phyloP scores from a whole-genome alignment of 2,888 invertebrate species.

The Zhengitettix transpicula region DNA sequence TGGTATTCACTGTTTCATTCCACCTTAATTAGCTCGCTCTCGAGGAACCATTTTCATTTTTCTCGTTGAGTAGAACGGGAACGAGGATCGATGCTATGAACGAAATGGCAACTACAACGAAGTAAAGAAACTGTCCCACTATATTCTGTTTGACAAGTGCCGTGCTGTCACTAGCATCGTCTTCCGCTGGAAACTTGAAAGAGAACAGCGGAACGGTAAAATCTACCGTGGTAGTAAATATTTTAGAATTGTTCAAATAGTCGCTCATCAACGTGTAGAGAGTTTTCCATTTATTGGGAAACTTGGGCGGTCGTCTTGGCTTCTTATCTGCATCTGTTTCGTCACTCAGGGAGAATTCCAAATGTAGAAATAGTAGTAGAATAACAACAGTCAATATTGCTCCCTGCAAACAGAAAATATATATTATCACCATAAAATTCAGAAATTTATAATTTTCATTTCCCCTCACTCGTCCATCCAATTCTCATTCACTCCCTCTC shows the following conservation, averaged over 20 bases:
- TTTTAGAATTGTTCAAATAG: slow-evolving; percentile 4
- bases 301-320: slow-evolving; percentile 27
- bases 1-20: too few relatives aligned
- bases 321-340: slow-evolving; percentile 18
- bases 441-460: too few relatives aligned
- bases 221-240: slow-evolving; percentile 6
- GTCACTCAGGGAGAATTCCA: too few relatives aligned
- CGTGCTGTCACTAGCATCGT: slow-evolving; percentile 3
- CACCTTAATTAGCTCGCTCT: too few relatives aligned
- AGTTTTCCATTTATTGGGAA: background rate
- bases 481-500: too few relatives aligned
- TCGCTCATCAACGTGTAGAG: slow-evolving; percentile 1
- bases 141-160: slow-evolving; percentile 5
- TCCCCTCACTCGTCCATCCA: too few relatives aligned
- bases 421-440: too few relatives aligned
- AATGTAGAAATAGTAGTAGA: too few relatives aligned
- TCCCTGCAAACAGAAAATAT: too few relatives aligned
- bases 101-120: slow-evolving; percentile 1
- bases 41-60: background rate
- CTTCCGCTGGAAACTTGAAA: slow-evolving; percentile 4
- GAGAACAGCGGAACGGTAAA: slow-evolving; percentile 7
- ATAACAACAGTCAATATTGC: too few relatives aligned
- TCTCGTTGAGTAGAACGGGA: slow-evolving; percentile 3
- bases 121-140: slow-evolving; percentile 4
- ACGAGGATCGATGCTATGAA: slow-evolving; percentile 4